Evolutionary conservation across 1,140 invertebrate genomes (phyloP).

Genomic region (Neodiprion virginianus): DNA sequence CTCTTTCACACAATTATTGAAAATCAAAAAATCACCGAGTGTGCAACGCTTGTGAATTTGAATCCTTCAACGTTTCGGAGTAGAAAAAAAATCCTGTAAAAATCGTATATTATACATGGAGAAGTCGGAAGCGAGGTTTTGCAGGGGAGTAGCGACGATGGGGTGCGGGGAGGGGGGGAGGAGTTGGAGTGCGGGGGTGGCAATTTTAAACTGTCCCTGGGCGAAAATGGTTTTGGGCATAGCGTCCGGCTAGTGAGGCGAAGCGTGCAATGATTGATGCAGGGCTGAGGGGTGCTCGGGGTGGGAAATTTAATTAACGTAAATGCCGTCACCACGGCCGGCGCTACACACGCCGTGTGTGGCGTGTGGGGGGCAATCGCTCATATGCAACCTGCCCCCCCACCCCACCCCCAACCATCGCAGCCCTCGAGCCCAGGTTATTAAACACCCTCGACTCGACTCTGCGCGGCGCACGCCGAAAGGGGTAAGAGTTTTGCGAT

Average conservation of each 20-base stretch:
- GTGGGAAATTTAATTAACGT: slow-evolving; percentile 63
- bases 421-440: slow-evolving; percentile 35
- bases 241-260: slow-evolving; percentile 43
- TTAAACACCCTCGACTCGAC: slow-evolving; percentile 41
- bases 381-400: slow-evolving; percentile 56
- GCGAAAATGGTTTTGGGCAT: slow-evolving; percentile 26
- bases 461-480: slow-evolving; percentile 14
- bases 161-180: too few relatives aligned
- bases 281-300: slow-evolving; percentile 23
- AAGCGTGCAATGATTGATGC: slow-evolving; percentile 58
- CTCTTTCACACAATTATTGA: too few relatives aligned
- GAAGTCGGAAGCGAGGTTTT: too few relatives aligned
- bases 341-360: slow-evolving; percentile 46
- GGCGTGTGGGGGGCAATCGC: slow-evolving; percentile 47
- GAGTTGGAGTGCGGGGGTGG: slow-evolving; percentile 20
- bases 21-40: too few relatives aligned
- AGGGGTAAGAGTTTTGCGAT: slow-evolving; percentile 23
- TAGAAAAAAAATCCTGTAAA: too few relatives aligned
- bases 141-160: too few relatives aligned
- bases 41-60: too few relatives aligned
- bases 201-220: slow-evolving; percentile 45
- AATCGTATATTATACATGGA: too few relatives aligned
- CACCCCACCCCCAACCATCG: slow-evolving; percentile 22
- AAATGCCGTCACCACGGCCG: slow-evolving; percentile 55
- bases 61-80: too few relatives aligned